A percentile compares a stretch with the other conserved stretches of the same genome.
Conservation (phyloP, 1,140 invertebrate species). For the Calliopsis andreniformis region DNA sequence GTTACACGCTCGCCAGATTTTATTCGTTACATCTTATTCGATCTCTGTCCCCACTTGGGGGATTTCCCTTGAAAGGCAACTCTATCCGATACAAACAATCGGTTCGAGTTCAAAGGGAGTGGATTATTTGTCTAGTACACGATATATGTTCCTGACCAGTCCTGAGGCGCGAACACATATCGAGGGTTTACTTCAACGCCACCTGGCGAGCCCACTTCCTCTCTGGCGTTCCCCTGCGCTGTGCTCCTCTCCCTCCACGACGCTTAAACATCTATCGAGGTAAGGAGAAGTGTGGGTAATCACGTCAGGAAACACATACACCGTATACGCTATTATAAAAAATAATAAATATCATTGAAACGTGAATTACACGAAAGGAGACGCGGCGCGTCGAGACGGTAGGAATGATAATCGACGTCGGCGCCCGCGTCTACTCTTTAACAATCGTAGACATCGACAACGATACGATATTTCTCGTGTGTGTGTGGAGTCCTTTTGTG, state of each 20-base stretch:
- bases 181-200: too few species aligned
- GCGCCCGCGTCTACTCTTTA: constrained; percentile 39
- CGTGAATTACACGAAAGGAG: constrained; percentile 56
- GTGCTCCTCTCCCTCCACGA: not conserved
- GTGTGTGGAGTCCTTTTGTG: constrained; percentile 10
- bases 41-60: too few species aligned
- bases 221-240: not conserved
- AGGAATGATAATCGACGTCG: not conserved
- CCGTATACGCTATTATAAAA: constrained; percentile 63
- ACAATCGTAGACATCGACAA: constrained; percentile 67
- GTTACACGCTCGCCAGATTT: too few species aligned
- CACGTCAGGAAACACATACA: constrained; percentile 62
- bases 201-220: not conserved
- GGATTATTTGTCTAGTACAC: too few species aligned
- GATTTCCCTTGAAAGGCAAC: too few species aligned
- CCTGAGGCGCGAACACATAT: too few species aligned
- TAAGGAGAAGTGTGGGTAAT: constrained; percentile 54
- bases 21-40: too few species aligned
- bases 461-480: constrained; percentile 46
- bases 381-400: constrained; percentile 17
- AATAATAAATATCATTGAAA: constrained; percentile 66
- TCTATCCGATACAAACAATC: too few species aligned
- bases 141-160: too few species aligned
- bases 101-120: too few species aligned
- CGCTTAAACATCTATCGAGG: constrained; percentile 54